These are phyloP conservation scores for Alviniconcha marisindica DNA, from an alignment of 1,140 invertebrate species.

Conservation along the genomic window DNA sequence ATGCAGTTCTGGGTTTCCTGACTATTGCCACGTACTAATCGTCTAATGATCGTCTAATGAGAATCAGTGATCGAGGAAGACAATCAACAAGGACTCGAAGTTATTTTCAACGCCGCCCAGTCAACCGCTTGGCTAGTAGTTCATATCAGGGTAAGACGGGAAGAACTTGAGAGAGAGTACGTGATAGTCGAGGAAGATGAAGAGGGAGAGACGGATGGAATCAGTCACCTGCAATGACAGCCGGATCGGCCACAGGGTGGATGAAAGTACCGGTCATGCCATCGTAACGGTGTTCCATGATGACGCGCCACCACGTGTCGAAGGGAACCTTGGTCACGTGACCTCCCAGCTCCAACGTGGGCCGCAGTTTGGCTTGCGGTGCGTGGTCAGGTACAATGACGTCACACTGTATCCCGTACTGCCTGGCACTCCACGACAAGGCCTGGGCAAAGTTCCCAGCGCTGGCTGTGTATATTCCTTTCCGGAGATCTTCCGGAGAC, in stretches of 20 bases:
- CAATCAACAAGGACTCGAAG: too few relatives aligned
- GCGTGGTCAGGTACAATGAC: slow-evolving; percentile 65
- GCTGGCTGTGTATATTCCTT: slow-evolving; percentile 68
- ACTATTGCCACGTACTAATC: too few relatives aligned
- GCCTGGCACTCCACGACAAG: slow-evolving; percentile 60
- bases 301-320: slow-evolving; percentile 66
- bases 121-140: not conserved
- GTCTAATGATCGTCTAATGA: too few relatives aligned
- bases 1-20: too few relatives aligned
- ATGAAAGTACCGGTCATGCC: slow-evolving; percentile 63
- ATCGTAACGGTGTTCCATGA: slow-evolving; percentile 52
- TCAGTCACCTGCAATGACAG: slow-evolving; percentile 66
- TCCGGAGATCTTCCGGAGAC: slow-evolving; percentile 41
- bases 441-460: slow-evolving; percentile 72
- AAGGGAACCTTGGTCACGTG: slow-evolving; percentile 59
- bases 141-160: too few relatives aligned
- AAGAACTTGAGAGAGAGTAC: slow-evolving; percentile 11
- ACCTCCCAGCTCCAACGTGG: slow-evolving; percentile 59
- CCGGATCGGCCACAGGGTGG: slow-evolving; percentile 65
- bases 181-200: too few relatives aligned
- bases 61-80: too few relatives aligned
- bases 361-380: slow-evolving; percentile 58
- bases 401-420: slow-evolving; percentile 53
- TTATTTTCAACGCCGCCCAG: too few relatives aligned
- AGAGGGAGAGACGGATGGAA: too few relatives aligned